A percentile compares a stretch with the other conserved stretches of the same genome.
Evolutionary conservation across 2,888 invertebrate genomes (phyloP).

Genomic region (Tetheella fluctuosa): DNA sequence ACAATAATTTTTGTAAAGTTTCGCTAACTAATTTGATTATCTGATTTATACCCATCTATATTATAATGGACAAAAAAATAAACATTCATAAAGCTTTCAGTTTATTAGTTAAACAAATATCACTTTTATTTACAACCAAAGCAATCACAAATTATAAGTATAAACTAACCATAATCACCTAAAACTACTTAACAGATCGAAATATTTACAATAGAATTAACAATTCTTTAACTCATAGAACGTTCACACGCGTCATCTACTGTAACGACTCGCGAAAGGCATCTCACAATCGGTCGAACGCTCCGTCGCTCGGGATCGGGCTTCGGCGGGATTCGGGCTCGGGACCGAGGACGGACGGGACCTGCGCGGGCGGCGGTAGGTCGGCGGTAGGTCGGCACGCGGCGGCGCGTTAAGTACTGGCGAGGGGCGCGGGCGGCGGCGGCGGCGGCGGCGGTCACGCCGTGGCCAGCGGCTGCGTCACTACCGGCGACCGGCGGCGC

Average conservation of each 20-base stretch:
- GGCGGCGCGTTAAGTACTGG: slow-evolving; percentile 14
- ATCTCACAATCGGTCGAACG: slow-evolving; percentile 42
- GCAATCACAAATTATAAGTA: slow-evolving; percentile 81
- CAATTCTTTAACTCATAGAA: slow-evolving; percentile 63
- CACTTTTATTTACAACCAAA: slow-evolving; percentile 84
- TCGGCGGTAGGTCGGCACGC: slow-evolving; percentile 18
- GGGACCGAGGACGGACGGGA: slow-evolving; percentile 13
- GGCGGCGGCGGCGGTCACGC: slow-evolving; percentile 68
- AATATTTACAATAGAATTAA: slow-evolving; percentile 82
- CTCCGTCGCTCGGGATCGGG: slow-evolving; percentile 73
- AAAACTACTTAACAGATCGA: slow-evolving; percentile 83
- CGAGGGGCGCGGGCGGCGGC: slow-evolving; percentile 38
- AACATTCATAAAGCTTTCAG: slow-evolving; percentile 71
- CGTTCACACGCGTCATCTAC: slow-evolving; percentile 40
- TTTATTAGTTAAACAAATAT: slow-evolving; percentile 84
- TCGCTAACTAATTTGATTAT: too few species aligned
- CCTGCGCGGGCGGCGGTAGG: slow-evolving; percentile 19
- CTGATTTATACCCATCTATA: too few species aligned
- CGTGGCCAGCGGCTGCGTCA: slow-evolving; percentile 77
- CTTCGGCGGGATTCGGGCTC: slow-evolving; percentile 20
- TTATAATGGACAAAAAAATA: slow-evolving; percentile 21
- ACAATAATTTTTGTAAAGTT: too few species aligned
- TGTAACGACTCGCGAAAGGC: slow-evolving; percentile 1
- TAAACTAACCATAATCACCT: slow-evolving; percentile 79
- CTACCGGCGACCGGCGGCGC: slow-evolving; percentile 79